Conservation (phyloP, 2,113 vertebrate genomes). For the Lepus europaeus region DNA sequence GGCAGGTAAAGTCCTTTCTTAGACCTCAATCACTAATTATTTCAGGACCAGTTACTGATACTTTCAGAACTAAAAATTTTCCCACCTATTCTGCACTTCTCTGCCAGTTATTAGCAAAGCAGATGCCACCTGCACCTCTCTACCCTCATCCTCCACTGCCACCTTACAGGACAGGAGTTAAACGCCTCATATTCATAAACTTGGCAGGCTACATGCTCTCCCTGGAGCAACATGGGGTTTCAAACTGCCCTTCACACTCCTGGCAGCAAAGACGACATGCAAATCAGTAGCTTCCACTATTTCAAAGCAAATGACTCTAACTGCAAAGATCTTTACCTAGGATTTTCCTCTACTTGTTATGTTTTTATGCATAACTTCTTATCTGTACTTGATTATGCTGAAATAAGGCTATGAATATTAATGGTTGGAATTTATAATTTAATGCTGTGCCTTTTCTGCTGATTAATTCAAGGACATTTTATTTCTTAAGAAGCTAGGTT, state of each 20-base stretch:
- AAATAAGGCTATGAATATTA: constrained; percentile 90
- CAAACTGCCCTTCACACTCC: constrained; percentile 72
- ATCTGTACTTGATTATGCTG: constrained; percentile 89
- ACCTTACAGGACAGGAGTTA: neutral
- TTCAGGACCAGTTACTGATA: neutral
- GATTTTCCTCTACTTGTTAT: constrained; percentile 83
- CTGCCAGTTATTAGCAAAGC: constrained; percentile 42
- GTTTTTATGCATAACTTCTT: constrained; percentile 88
- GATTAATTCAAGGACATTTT: constrained; percentile 92
- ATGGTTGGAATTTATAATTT: constrained; percentile 90
- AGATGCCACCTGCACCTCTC: neutral
- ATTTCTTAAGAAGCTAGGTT: constrained; percentile 85
- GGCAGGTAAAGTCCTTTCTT: constrained; percentile 52
- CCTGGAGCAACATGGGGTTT: constrained; percentile 42
- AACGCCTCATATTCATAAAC: constrained; percentile 43
- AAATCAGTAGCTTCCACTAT: constrained; percentile 74
- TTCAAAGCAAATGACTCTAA: constrained; percentile 82
- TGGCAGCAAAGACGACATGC: constrained; percentile 69
- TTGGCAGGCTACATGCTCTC: constrained; percentile 30
- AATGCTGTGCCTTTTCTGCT: constrained; percentile 88
- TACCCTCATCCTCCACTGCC: too few species aligned
- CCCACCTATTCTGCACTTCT: neutral
- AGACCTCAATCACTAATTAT: constrained; percentile 1
- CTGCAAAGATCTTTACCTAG: constrained; percentile 81
- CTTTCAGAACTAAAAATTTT: constrained; percentile 49